Evolutionary conservation across 1,140 invertebrate species (phyloP).

Genomic region (Piezodorus guildinii): DNA sequence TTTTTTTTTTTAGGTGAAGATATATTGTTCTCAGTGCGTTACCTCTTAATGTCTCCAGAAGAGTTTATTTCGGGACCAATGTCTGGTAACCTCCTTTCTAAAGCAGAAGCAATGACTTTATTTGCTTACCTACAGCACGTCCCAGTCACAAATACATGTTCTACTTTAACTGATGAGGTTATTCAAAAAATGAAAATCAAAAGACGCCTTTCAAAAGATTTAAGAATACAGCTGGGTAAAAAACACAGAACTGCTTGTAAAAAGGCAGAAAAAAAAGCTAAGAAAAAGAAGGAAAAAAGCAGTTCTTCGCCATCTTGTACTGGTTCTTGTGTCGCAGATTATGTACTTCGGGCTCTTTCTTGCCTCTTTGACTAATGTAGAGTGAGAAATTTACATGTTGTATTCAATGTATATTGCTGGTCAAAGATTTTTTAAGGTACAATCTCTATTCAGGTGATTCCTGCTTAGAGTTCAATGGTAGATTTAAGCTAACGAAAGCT

Average conservation of each 20-base stretch:
- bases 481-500: neutral
- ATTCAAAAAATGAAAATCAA: constrained; percentile 16
- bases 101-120: constrained; percentile 32
- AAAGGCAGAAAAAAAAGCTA: constrained; percentile 26
- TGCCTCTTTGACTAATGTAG: constrained; percentile 35
- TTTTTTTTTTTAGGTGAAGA: constrained; percentile 35
- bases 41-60: constrained; percentile 47
- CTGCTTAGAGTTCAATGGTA: too few relatives aligned
- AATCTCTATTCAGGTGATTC: too few relatives aligned
- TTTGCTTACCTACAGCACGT: constrained; percentile 24
- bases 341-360: constrained; percentile 34
- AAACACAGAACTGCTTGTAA: constrained; percentile 5
- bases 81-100: constrained; percentile 33
- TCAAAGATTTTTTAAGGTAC: too few relatives aligned
- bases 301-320: constrained; percentile 32
- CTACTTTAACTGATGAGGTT: constrained; percentile 18
- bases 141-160: constrained; percentile 19
- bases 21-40: constrained; percentile 50
- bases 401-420: too few relatives aligned
- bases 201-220: constrained; percentile 1
- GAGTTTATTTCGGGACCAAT: constrained; percentile 43
- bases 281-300: constrained; percentile 32
- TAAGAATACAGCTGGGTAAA: constrained; percentile 17
- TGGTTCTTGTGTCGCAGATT: constrained; percentile 35
- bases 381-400: too few relatives aligned